Base-by-base conservation (phyloP, 2,797 vertebrate genomes). In the Pitangus sulphuratus region DNA sequence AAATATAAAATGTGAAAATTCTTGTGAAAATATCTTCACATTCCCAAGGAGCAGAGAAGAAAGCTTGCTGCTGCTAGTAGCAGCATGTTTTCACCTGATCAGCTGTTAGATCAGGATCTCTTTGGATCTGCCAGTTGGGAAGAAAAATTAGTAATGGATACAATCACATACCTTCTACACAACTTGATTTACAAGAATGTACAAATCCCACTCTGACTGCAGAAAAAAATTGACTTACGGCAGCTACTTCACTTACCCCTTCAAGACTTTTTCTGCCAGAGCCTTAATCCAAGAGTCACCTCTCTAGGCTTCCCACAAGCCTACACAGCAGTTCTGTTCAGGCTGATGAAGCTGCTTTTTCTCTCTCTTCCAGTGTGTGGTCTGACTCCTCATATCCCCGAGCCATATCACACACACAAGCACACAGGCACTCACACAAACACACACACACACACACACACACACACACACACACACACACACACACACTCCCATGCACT, bases 211-310 rank as follows among this genome's bases (percentile, higher is more conserved):
- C 45, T 69, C 20, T 56, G 78, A 79, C 71, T 3, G 0, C 20
- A 64, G 53, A 13, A 93, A 75, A 81, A 79, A 30, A 24, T 25
- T 40, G 31, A 54, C 19, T 47, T 84, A 13, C 53, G 89, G 79
- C 81, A 82, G 54, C 47, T 92, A 87, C 74, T 79, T 95, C 66
- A 51, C 62, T 94, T 84, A 89, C 47, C 22, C 61, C 13, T 84
- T 69, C 70, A 66, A 82, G 77, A 72, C 7, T 60, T 16, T 53
- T 84, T 58, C 74, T 93, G 70, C 54, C 94, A 92, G 81, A 79
- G 60, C 17, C 25, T 87, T 72, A 66, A 90, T 79, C 84, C 89
- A 89, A 69, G 47, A 92, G 58, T 56, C 54, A 82, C 66, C 58
- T 89, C 71, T 87, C 42, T 74, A 65, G 76, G 35, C 74, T 79